Evolutionary conservation across 2,113 vertebrate genomes (phyloP).

Genomic region (Numenius arquata): DNA sequence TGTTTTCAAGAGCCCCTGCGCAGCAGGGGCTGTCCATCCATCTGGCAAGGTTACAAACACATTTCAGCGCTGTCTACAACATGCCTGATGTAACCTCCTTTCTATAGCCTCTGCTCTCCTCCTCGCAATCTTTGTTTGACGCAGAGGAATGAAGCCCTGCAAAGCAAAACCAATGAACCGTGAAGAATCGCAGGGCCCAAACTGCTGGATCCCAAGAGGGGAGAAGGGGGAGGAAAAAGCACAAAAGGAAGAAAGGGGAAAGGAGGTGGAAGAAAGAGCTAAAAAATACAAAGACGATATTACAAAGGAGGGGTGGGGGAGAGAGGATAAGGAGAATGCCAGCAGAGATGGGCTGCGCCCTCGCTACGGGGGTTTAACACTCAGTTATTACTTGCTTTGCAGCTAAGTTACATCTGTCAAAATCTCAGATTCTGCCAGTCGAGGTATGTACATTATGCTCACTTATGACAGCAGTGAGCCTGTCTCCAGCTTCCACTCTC

Average conservation of each 20-base stretch:
- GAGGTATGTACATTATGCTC: slow-evolving; percentile 35
- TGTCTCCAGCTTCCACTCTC: neutral
- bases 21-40: slow-evolving; percentile 36
- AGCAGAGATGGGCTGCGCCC: neutral
- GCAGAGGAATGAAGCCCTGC: slow-evolving; percentile 1
- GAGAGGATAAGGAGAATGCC: neutral
- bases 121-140: neutral
- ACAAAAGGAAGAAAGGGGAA: neutral
- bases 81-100: slow-evolving; percentile 31
- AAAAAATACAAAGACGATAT: slow-evolving; percentile 8
- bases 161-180: slow-evolving; percentile 27
- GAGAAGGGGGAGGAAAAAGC: neutral
- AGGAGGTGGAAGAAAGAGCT: neutral
- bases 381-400: slow-evolving; percentile 45
- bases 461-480: slow-evolving; percentile 3
- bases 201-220: neutral
- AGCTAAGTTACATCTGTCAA: slow-evolving; percentile 53
- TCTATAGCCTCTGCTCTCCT: neutral
- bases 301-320: neutral
- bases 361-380: neutral
- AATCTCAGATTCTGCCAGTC: slow-evolving; percentile 32
- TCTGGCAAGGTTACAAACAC: slow-evolving; percentile 57
- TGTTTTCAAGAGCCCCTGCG: neutral
- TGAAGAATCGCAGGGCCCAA: neutral
- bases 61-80: neutral